Percentiles rank a stretch among this genome's conserved stretches.
Evolutionary conservation across 2,113 vertebrate species (phyloP).

Genomic region (Aspidoscelis tigris): DNA sequence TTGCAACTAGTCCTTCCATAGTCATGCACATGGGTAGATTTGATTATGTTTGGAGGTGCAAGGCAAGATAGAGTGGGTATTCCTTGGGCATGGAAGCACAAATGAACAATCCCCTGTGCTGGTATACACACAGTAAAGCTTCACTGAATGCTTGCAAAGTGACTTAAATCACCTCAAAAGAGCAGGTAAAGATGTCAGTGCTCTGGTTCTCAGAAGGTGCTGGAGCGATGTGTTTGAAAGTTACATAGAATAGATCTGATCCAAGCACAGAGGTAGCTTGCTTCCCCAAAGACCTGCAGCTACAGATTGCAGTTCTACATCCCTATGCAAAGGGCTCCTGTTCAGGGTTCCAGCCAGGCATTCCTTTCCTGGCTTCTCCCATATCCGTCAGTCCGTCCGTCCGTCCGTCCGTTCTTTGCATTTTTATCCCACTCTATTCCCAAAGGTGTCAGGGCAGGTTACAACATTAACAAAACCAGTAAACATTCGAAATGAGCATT

Average conservation of each 20-base stretch:
- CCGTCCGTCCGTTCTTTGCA: too few relatives aligned
- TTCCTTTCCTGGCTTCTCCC: not conserved
- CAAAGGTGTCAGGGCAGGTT: too few relatives aligned
- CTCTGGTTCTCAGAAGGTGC: not conserved
- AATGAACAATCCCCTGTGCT: slow-evolving; percentile 34
- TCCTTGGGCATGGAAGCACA: slow-evolving; percentile 25
- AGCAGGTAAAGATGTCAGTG: slow-evolving; percentile 18
- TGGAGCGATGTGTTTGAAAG: not conserved
- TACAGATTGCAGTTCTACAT: too few relatives aligned
- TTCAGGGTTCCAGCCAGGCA: not conserved
- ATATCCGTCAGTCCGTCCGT: too few relatives aligned
- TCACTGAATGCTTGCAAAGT: slow-evolving; percentile 18
- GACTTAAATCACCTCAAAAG: slow-evolving; percentile 20
- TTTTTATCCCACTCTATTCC: too few relatives aligned
- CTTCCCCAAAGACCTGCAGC: not conserved
- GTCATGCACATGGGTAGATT: slow-evolving; percentile 61
- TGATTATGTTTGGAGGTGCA: slow-evolving; percentile 45
- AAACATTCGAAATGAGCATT: too few relatives aligned
- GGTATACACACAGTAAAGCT: not conserved
- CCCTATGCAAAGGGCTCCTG: not conserved
- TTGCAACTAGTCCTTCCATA: slow-evolving; percentile 60
- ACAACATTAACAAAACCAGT: too few relatives aligned
- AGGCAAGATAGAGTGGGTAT: slow-evolving; percentile 29
- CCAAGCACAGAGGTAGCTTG: not conserved
- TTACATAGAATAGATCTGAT: not conserved